A percentile compares a stretch with the other conserved stretches of the same genome.
Conservation (phyloP, 2,888 invertebrate species). For the Pediacus dermestoides region DNA sequence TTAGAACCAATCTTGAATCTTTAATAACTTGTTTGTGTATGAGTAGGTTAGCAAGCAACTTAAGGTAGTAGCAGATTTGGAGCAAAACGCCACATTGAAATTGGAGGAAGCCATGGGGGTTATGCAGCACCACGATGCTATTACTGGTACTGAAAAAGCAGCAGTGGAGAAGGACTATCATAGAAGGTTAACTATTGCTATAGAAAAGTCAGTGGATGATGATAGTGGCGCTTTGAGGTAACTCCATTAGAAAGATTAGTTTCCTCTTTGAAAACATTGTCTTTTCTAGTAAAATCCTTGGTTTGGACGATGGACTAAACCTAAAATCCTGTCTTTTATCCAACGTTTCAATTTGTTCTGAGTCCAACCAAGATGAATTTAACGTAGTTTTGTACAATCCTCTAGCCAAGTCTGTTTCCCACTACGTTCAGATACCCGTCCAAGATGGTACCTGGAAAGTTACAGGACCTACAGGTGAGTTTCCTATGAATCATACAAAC, state of each 20-base stretch:
- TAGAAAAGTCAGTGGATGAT: slow-evolving; percentile 37
- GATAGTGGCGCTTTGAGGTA: slow-evolving; percentile 4
- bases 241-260: slow-evolving; percentile 4
- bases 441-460: slow-evolving; percentile 56
- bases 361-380: slow-evolving; percentile 53
- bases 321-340: slow-evolving; percentile 43
- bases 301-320: neutral
- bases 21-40: neutral
- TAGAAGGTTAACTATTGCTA: slow-evolving; percentile 65
- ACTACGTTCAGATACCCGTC: slow-evolving; percentile 40
- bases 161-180: slow-evolving; percentile 85
- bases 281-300: slow-evolving; percentile 13
- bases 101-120: slow-evolving; percentile 64
- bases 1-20: neutral
- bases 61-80: slow-evolving; percentile 20
- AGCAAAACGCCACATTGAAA: slow-evolving; percentile 10
- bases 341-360: slow-evolving; percentile 71
- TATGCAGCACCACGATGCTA: slow-evolving; percentile 87
- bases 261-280: neutral
- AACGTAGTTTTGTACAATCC: slow-evolving; percentile 76
- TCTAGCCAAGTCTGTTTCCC: slow-evolving; percentile 57
- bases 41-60: slow-evolving; percentile 27
- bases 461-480: slow-evolving; percentile 49
- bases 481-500: neutral
- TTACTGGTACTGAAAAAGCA: slow-evolving; percentile 81